These are phyloP conservation scores for Propsilocerus akamusi DNA, from an alignment of 1,140 invertebrate genomes.

Conservation along the genomic window DNA sequence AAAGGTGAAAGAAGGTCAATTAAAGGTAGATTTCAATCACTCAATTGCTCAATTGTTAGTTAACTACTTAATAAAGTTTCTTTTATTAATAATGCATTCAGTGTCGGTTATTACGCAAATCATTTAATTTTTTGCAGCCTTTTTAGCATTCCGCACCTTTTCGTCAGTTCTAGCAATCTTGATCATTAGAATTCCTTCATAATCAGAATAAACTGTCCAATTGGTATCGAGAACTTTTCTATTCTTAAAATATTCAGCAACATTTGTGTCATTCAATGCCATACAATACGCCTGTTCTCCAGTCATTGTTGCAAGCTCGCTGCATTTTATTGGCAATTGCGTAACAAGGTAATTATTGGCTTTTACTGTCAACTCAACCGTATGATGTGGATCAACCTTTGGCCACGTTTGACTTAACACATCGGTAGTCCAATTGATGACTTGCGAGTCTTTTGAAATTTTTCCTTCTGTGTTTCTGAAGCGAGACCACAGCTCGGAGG, in stretches of 20 bases:
- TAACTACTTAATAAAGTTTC: too few species aligned
- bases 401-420: constrained; percentile 66
- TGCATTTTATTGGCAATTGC: neutral
- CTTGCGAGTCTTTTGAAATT: constrained; percentile 25
- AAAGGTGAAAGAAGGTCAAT: too few species aligned
- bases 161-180: neutral
- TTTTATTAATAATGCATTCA: too few species aligned
- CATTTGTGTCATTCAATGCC: neutral
- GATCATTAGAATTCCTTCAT: neutral
- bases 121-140: neutral
- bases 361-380: constrained; percentile 40
- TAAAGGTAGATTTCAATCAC: too few species aligned
- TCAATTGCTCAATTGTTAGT: too few species aligned
- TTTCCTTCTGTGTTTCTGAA: constrained; percentile 40
- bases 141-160: neutral
- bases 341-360: constrained; percentile 22
- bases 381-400: constrained; percentile 49
- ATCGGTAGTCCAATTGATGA: constrained; percentile 40
- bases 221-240: neutral
- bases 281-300: neutral
- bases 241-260: neutral
- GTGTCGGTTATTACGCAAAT: too few species aligned
- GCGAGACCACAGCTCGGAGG: constrained; percentile 74
- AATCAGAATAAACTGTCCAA: neutral
- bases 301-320: neutral